Percentiles rank a stretch among this genome's conserved stretches.
phyloP scores from a whole-genome alignment of 2,113 vertebrate species.

The Lamprologus callipterus region DNA sequence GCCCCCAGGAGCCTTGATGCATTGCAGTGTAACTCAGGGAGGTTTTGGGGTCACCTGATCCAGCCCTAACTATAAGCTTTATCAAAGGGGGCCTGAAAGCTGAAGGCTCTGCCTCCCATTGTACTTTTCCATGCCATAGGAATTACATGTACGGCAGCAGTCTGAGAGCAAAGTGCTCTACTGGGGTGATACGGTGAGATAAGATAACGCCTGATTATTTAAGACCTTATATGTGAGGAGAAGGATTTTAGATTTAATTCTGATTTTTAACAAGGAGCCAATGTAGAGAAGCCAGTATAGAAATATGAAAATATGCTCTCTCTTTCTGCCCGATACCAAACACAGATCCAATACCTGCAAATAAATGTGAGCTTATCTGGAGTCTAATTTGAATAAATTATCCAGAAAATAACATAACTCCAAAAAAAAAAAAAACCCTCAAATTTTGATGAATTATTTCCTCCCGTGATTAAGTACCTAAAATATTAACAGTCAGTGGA shows the following conservation, averaged over 20 bases:
- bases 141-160: neutral
- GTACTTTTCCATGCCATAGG: neutral
- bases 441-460: neutral
- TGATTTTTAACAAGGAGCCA: neutral
- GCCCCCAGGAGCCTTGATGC: neutral
- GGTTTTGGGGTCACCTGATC: neutral
- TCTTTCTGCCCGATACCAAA: neutral
- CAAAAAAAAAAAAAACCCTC: rapidly evolving
- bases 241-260: neutral
- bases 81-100: neutral
- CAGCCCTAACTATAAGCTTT: rapidly evolving
- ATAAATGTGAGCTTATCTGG: neutral
- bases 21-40: neutral
- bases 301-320: neutral
- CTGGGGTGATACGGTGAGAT: neutral
- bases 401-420: neutral
- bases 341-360: neutral
- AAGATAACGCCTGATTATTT: neutral
- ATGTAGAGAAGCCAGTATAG: neutral
- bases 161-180: neutral
- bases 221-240: neutral
- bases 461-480: neutral
- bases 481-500: neutral
- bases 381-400: neutral
- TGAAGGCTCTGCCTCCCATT: neutral